phyloP scores from a whole-genome alignment of 1,140 invertebrate genomes.

The Nasonia vitripennis region DNA sequence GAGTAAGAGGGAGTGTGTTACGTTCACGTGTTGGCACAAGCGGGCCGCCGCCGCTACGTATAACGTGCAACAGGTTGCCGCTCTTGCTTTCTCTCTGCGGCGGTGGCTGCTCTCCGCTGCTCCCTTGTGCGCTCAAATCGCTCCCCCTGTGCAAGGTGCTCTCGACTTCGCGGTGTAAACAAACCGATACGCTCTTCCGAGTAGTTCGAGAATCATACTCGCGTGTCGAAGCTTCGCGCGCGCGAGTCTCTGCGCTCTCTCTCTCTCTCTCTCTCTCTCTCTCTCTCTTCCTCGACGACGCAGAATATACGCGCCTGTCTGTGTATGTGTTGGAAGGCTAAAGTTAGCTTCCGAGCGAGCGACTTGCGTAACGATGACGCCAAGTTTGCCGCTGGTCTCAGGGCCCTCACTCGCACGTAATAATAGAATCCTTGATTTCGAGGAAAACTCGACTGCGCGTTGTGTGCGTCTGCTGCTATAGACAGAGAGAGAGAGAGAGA shows the following conservation, averaged over 20 bases:
- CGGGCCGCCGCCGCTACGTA: slow-evolving; percentile 49
- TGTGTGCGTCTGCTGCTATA: too few relatives aligned
- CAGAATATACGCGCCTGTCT: background rate
- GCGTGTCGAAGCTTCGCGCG: background rate
- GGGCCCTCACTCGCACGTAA: slow-evolving; percentile 19
- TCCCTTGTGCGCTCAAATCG: background rate
- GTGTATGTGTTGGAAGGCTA: background rate
- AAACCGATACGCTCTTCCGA: too few relatives aligned
- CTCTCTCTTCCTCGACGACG: too few relatives aligned
- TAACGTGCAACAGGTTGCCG: slow-evolving; percentile 62
- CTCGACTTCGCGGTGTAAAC: too few relatives aligned
- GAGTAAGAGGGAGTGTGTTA: background rate
- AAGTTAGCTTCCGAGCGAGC: slow-evolving; percentile 39
- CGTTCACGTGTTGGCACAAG: slow-evolving; percentile 53
- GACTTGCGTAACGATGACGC: slow-evolving; percentile 54
- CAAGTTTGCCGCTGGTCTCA: slow-evolving; percentile 45
- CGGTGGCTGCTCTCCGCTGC: background rate
- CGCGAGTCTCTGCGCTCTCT: background rate
- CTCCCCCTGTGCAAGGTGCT: background rate
- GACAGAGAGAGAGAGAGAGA: background rate
- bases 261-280: rapidly evolving
- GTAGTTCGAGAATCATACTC: too few relatives aligned
- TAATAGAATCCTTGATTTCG: slow-evolving; percentile 1
- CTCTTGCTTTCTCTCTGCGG: slow-evolving; percentile 21
- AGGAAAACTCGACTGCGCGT: background rate